Evolutionary conservation across 53 echinoderm and acorn worm genomes (phyloP), one percentile per base, ranked within the genome.

Genomic region (Actinopyga echinites): DNA sequence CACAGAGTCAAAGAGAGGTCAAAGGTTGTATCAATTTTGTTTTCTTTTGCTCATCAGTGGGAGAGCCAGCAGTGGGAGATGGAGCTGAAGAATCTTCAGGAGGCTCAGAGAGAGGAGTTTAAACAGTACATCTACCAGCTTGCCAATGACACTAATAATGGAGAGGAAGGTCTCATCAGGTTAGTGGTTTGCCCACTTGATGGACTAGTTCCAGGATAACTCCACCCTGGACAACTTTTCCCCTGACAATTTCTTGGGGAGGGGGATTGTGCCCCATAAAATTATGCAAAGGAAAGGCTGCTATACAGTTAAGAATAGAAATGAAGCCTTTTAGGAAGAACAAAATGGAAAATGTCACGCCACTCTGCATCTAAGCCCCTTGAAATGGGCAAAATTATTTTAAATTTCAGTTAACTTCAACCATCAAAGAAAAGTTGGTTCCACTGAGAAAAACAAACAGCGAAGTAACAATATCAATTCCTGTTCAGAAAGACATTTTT

Each of bases 1-100:
- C 49, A 49, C 3, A 13, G 17, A 49, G 13, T 13, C 7, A 2
- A 13, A 49, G 17, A 49, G 40, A 5, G 49, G 17, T 49, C 0
- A 49, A 15, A 17, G 49, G 13, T 13, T 17, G n/a, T 10, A 24
- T 4, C 10, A 9, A 10, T 26, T 13, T n/a, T 64, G 1, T 24
- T 69, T n/a, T 67, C 35, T n/a, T 29, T 68, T 64, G 67, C 33
- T 40, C 10, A 0, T 11, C 80, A 95, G 95, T 84, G 89, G 81
- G 93, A 91, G 67, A 90, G 93, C 57, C 89, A 89, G 3, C 93
- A 89, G 64, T 95, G 95, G 95, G 93, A 91, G 79, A 95, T 89
- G 79, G 95, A 95, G 59, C 75, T 95, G 58, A 86, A 86, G 44
- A 93, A 91, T 42, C 83, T 95, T 29, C 95, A 95, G 35, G 89